Evolutionary conservation across 2,888 invertebrate species (phyloP), one percentile per base, ranked within the genome.

Genomic region (Lasioglossum calceatum): DNA sequence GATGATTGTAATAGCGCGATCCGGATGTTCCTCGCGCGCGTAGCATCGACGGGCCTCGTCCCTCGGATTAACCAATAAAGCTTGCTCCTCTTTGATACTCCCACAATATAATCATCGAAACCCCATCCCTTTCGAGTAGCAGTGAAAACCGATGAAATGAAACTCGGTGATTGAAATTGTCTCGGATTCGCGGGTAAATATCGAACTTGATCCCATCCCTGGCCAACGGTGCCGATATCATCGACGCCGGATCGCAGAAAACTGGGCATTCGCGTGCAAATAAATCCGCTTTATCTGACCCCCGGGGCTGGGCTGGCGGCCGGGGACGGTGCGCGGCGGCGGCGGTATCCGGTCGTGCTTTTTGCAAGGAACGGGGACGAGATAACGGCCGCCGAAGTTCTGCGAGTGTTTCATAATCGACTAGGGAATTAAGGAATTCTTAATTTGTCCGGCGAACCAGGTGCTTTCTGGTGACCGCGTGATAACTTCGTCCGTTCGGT

Each of bases 181-280:
- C 23, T 54, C 50, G 50, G 23, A 50, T 50, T 50, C 50, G 50
- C 19, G 50, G 23, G 50, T 23, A 54, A 8, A 54, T 54, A 23
- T 23, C 8, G 50, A 54, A 54, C 50, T 54, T 54, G 50, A 54
- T 54, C 23, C 23, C 50, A 54, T 19, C 23, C 50, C 77, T 61
- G 71, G 54, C 39, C 7, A 16, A 7, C 19, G 44, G 23, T 19
- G n/a, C 39, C 74, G 82, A 87, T 79, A 70, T 23, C 36, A 81
- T 87, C 87, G 78, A 83, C 75, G 74, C n/a, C 44, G 76, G 70
- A 47, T 76, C 76, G 23, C 81, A 81, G 87, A 84, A 79, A 84
- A 79, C 79, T 67, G 77, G 76, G 44, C 39, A 87, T 73, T 87
- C 82, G 87, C 87, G 87, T 84, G 87, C 87, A 82, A 85, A 87